Conservation (phyloP, 2,888 invertebrate species). For the Machimus atricapillus region DNA sequence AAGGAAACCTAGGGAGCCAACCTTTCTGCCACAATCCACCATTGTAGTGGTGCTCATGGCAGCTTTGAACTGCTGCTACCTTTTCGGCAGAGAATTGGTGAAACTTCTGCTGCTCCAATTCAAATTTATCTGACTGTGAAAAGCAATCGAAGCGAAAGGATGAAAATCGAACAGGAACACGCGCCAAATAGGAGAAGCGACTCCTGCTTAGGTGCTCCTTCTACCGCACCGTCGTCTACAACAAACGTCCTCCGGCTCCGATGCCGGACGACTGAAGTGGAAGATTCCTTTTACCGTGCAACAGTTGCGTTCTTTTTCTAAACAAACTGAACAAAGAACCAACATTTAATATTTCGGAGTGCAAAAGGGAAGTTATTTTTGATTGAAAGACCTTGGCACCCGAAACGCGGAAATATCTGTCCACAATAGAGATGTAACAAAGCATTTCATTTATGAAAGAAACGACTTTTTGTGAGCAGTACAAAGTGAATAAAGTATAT, state of each 20-base stretch:
- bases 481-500: not conserved
- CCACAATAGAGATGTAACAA: not conserved
- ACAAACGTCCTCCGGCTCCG: not conserved
- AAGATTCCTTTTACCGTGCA: not conserved
- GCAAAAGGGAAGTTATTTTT: not conserved
- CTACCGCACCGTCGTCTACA: not conserved
- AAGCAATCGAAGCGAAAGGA: constrained; percentile 14
- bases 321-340: not conserved
- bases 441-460: not conserved
- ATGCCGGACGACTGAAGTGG: not conserved
- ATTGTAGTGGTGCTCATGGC: not conserved
- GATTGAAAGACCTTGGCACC: not conserved
- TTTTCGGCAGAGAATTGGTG: not conserved
- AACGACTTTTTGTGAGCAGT: not conserved
- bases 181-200: not conserved
- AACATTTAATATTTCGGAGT: not conserved
- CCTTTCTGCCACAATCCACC: not conserved
- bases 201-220: not conserved
- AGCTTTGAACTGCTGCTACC: not conserved
- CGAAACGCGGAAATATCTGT: not conserved
- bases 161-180: constrained; percentile 2
- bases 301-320: not conserved
- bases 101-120: not conserved
- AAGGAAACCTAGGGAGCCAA: not conserved
- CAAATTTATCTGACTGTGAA: constrained; percentile 19